Base-by-base conservation (phyloP, 2,113 vertebrate genomes). In the Dascyllus trimaculatus region DNA sequence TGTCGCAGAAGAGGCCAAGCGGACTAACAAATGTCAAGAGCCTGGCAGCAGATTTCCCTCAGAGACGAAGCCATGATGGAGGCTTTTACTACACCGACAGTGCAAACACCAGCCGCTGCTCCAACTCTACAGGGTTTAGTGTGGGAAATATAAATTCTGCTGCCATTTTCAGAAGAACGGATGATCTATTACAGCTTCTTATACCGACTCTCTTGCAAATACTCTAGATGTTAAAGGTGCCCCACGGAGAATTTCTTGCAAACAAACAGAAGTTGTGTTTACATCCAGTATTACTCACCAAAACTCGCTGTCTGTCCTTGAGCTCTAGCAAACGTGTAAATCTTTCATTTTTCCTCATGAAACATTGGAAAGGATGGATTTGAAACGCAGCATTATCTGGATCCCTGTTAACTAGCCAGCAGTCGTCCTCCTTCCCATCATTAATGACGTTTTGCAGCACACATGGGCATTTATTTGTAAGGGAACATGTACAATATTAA, bases 31-130 rank as follows among this genome's bases (percentile, higher is more conserved):
- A 76, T 59, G 56, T 54, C 78, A 56, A 4, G 17, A 43, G 13
- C 43, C 11, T 77, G 63, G 24, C 45, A 38, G 83, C n/a, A 43
- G 45, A 26, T 29, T 43, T 22, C 25, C 63, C 71, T 65, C 58
- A 59, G 40, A 74, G 29, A 38, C 4, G 14, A 43, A 43, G 40
- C 40, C 40, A 43, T 15, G 4, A 43, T 15, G 11, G 40, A 35
- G 32, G 8, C 9, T 43, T 43, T 43, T 13, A 43, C 11, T 14
- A 43, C 13, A 15, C 11, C 1, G 4, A 43, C 40, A 35, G 6
- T 51, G 32, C 26, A 52, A 59, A 15, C n/a, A 35, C 32, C 0
- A 17, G 38, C 1, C 46, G 19, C 17, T 17, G 19, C 17, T 64
- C 24, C 14, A 18, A 4, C 25, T 46, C 11, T 6, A 35, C 2